Conservation (phyloP, 2,113 vertebrate genomes). For the Lipotes vexillifer region DNA sequence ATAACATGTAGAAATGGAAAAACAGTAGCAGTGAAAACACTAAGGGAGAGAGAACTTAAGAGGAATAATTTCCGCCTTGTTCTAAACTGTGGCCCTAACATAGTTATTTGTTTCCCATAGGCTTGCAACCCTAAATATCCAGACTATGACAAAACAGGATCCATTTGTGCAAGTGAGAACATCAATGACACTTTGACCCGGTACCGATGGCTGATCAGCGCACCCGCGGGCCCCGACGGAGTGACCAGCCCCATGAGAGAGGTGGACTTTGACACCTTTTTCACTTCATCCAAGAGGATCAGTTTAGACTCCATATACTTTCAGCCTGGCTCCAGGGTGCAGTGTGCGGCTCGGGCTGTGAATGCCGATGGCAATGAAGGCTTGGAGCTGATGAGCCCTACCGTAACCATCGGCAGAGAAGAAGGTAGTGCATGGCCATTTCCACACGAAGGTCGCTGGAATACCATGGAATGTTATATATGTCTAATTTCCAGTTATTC, state of each 20-base stretch:
- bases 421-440: constrained; percentile 83
- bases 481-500: background rate
- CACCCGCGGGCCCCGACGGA: constrained; percentile 88
- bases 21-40: background rate
- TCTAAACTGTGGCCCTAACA: background rate
- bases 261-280: constrained; percentile 95
- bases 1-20: accelerated
- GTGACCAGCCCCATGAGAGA: constrained; percentile 94
- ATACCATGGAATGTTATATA: background rate
- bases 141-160: constrained; percentile 92
- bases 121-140: constrained; percentile 93
- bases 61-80: background rate
- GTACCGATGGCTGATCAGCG: constrained; percentile 94
- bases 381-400: constrained; percentile 90
- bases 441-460: accelerated
- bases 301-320: constrained; percentile 96
- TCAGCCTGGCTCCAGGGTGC: constrained; percentile 92
- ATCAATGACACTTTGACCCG: constrained; percentile 93
- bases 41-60: background rate
- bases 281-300: constrained; percentile 95
- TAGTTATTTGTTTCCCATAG: constrained; percentile 72
- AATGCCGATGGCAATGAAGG: constrained; percentile 89
- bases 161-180: constrained; percentile 91
- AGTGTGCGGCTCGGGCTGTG: constrained; percentile 92
- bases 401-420: constrained; percentile 85